Conservation (phyloP, 2,888 invertebrate species). For the Gymnosoma rotundatum region DNA sequence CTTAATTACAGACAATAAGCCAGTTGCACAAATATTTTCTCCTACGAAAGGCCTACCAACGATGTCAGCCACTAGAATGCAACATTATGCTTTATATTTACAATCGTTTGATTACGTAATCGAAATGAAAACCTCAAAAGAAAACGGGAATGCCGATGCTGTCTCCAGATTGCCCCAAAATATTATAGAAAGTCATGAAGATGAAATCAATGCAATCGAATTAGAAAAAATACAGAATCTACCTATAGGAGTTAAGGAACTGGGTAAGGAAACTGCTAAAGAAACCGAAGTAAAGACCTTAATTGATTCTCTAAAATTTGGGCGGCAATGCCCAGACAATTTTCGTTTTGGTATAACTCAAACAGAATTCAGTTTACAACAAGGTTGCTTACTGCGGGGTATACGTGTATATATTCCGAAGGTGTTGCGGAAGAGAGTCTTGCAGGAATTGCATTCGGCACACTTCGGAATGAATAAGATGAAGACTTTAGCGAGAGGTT, state of each 20-base stretch:
- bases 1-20: conserved; percentile 72
- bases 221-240: conserved; percentile 10
- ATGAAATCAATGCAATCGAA: conserved; percentile 18
- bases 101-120: conserved; percentile 35
- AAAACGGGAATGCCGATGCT: conserved; percentile 40
- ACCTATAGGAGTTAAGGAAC: conserved; percentile 5
- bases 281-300: conserved; percentile 10
- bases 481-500: conserved; percentile 62
- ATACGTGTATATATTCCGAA: conserved; percentile 66
- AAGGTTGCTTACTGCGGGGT: conserved; percentile 30
- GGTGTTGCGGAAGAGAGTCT: background rate
- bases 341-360: conserved; percentile 53
- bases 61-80: conserved; percentile 57
- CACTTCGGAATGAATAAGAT: conserved; percentile 50
- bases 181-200: background rate
- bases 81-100: conserved; percentile 3
- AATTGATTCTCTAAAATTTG: conserved; percentile 42
- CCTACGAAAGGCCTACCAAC: conserved; percentile 62
- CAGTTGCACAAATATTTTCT: conserved; percentile 66
- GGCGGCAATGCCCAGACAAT: conserved; percentile 43
- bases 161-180: conserved; percentile 23
- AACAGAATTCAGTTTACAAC: conserved; percentile 13
- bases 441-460: conserved; percentile 51
- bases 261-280: conserved; percentile 27
- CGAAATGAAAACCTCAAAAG: conserved; percentile 29